Evolutionary conservation across 2,888 invertebrate genomes (phyloP).

Genomic region (Hartigia nigra): DNA sequence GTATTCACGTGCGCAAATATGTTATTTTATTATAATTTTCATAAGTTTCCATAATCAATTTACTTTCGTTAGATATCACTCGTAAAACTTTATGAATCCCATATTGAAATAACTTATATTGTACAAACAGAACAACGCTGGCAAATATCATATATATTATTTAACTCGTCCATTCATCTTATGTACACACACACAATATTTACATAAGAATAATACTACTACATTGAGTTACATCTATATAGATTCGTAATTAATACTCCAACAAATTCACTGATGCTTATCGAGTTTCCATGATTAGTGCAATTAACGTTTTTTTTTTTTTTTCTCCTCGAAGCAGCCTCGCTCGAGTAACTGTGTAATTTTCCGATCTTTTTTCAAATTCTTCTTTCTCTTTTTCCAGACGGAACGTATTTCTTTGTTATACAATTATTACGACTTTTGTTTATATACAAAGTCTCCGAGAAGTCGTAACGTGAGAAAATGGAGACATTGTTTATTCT

Average conservation of each 20-base stretch:
- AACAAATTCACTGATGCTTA: background rate
- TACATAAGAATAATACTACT: background rate
- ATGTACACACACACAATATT: background rate
- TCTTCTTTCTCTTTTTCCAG: background rate
- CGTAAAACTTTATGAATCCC: background rate
- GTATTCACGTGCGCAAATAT: background rate
- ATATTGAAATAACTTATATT: background rate
- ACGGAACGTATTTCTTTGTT: background rate
- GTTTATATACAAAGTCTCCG: background rate
- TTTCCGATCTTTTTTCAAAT: background rate
- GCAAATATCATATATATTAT: background rate
- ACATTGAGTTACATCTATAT: background rate
- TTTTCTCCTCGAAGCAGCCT: background rate
- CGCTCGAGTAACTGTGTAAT: background rate
- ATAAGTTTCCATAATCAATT: background rate
- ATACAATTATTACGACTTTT: background rate
- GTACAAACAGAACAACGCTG: background rate
- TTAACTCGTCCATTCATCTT: background rate
- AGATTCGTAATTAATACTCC: background rate
- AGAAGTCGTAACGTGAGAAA: background rate
- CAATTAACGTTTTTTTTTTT: background rate
- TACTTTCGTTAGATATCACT: background rate
- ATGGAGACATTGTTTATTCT: background rate
- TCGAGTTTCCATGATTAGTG: background rate
- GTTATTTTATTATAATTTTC: background rate